Evolutionary conservation across 2,797 vertebrate genomes (phyloP).

Genomic region (Poecilia gillii): DNA sequence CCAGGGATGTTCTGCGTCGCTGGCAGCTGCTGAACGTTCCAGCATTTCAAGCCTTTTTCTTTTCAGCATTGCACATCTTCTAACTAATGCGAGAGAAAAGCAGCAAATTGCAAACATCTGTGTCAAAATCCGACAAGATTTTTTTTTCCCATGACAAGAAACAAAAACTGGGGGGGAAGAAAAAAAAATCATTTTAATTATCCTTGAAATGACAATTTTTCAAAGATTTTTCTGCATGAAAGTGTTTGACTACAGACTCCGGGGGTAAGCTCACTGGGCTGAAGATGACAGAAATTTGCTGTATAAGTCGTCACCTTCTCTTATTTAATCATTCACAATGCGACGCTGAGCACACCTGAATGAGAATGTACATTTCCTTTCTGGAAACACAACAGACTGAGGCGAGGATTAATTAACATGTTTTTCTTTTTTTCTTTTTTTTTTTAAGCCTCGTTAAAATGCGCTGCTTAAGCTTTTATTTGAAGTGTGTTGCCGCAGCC

Average conservation of each 20-base stretch:
- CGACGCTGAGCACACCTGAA: not conserved
- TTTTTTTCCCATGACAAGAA: not conserved
- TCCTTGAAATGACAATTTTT: not conserved
- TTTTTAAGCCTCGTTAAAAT: slow-evolving; percentile 30
- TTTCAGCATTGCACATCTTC: not conserved
- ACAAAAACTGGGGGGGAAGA: not conserved
- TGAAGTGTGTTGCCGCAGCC: slow-evolving; percentile 38
- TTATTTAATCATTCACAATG: slow-evolving; percentile 14
- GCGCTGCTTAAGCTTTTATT: slow-evolving; percentile 31
- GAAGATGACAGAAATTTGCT: not conserved
- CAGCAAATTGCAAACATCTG: not conserved
- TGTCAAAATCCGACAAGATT: not conserved
- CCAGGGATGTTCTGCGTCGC: not conserved
- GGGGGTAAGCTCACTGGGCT: no score
- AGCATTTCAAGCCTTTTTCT: not conserved
- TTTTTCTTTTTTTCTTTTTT: slow-evolving; percentile 11
- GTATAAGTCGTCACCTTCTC: slow-evolving; percentile 3
- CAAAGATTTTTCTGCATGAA: not conserved
- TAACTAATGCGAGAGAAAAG: not conserved
- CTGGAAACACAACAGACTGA: slow-evolving; percentile 10
- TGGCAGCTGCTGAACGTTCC: not conserved
- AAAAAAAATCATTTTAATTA: not conserved
- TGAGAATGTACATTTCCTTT: slow-evolving; percentile 11
- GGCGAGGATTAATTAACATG: slow-evolving; percentile 45
- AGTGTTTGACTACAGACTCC: not conserved